These are phyloP conservation scores for Blennius ocellaris DNA, from an alignment of 2,113 vertebrate species.

Conservation along the genomic window DNA sequence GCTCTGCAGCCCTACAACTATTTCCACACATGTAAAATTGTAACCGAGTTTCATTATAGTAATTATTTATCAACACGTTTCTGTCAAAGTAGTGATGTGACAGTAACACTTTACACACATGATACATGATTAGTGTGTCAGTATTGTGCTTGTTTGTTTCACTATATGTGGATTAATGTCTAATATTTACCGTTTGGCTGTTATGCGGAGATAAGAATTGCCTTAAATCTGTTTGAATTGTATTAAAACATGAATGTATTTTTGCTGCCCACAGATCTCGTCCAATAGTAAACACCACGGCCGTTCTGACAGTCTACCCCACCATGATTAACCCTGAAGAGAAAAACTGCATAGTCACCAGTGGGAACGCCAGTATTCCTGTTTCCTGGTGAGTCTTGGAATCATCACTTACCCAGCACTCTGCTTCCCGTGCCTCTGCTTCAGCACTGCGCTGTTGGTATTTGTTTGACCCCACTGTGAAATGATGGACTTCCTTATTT, in stretches of 20 bases:
- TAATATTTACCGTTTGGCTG: too few species aligned
- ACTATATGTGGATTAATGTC: too few species aligned
- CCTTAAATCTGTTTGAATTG: too few species aligned
- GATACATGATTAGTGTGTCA: too few species aligned
- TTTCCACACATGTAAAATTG: too few species aligned
- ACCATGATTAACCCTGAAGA: conserved; percentile 95
- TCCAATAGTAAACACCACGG: conserved; percentile 89
- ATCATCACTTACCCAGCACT: neutral
- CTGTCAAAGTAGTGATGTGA: too few species aligned
- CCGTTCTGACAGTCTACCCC: conserved; percentile 85
- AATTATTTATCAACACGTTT: too few species aligned
- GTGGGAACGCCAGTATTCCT: conserved; percentile 73
- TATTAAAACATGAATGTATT: neutral
- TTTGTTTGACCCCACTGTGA: conserved; percentile 27
- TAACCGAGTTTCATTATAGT: too few species aligned
- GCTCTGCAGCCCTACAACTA: too few species aligned
- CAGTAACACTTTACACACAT: too few species aligned
- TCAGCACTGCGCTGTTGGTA: conserved; percentile 4
- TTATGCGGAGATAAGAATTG: too few species aligned
- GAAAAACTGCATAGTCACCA: conserved; percentile 82
- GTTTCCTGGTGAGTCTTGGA: conserved; percentile 87
- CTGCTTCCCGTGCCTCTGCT: conserved; percentile 32
- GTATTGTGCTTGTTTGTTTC: too few species aligned
- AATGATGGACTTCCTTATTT: conserved; percentile 34
- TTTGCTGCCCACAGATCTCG: conserved; percentile 81